phyloP scores from a whole-genome alignment of 2,888 invertebrate species.

The Ophion costatus region DNA sequence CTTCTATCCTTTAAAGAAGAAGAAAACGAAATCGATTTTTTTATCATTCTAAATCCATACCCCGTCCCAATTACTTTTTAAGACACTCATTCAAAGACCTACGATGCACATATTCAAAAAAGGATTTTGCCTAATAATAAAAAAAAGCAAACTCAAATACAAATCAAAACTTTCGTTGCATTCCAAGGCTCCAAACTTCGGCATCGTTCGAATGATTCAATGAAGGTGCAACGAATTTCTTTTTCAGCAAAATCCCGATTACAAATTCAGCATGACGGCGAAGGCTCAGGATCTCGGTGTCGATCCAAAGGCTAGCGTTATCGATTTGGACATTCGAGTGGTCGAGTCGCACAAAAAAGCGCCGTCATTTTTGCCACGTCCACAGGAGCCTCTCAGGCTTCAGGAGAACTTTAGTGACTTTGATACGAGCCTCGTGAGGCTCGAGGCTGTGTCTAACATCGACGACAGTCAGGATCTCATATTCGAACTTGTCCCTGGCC shows the following conservation, averaged over 20 bases:
- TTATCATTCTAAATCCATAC: no score
- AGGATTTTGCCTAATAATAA: no score
- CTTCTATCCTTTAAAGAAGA: no score
- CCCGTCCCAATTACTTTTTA: no score
- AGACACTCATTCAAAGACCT: no score
- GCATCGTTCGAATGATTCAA: neutral
- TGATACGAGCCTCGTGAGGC: slow-evolving; percentile 88
- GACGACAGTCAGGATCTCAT: slow-evolving; percentile 88
- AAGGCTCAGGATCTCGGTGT: slow-evolving; percentile 91
- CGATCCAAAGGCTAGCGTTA: slow-evolving; percentile 87
- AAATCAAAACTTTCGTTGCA: neutral
- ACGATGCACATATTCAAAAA: no score
- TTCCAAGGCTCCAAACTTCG: no score
- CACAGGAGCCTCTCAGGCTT: slow-evolving; percentile 87
- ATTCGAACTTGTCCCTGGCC: slow-evolving; percentile 92
- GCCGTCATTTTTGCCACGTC: slow-evolving; percentile 88
- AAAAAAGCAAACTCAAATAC: neutral
- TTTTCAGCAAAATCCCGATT: slow-evolving; percentile 86
- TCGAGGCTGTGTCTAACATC: slow-evolving; percentile 91
- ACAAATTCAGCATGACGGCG: slow-evolving; percentile 89
- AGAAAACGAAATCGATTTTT: no score
- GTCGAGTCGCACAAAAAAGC: slow-evolving; percentile 95
- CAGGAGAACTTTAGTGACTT: slow-evolving; percentile 91
- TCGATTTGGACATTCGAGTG: slow-evolving; percentile 92
- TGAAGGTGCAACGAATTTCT: neutral